Conservation (phyloP, 2,888 invertebrate genomes). For the Apodemia hepburni region DNA sequence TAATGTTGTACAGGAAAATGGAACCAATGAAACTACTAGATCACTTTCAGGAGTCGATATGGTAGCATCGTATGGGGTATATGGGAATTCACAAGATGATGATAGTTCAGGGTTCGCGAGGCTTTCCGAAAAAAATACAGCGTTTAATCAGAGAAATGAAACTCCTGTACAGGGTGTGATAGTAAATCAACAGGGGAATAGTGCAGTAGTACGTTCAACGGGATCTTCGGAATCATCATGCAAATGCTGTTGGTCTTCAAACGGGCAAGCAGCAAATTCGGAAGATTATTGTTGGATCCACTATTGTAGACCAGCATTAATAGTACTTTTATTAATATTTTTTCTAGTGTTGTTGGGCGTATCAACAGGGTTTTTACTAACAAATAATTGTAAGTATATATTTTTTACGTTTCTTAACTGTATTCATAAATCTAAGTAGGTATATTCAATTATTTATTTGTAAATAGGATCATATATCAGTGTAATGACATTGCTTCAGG, state of each 20-base stretch:
- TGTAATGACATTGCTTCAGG: too few relatives aligned
- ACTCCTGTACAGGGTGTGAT: constrained; percentile 72
- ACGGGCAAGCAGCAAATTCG: constrained; percentile 59
- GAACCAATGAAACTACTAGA: constrained; percentile 61
- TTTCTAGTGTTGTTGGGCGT: constrained; percentile 78
- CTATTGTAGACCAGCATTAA: constrained; percentile 76
- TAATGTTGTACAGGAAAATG: constrained; percentile 56
- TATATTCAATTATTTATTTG: too few relatives aligned
- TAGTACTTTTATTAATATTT: constrained; percentile 73
- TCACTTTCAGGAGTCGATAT: constrained; percentile 73
- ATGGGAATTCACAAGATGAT: constrained; percentile 71
- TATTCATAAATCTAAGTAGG: too few relatives aligned
- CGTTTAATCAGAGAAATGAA: constrained; percentile 66
- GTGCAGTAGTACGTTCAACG: constrained; percentile 63
- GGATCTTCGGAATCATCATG: constrained; percentile 48
- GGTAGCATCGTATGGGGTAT: constrained; percentile 77
- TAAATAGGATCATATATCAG: too few relatives aligned
- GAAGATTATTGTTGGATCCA: constrained; percentile 77
- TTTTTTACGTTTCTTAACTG: constrained; percentile 17
- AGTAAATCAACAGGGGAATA: constrained; percentile 75
- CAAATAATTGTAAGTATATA: constrained; percentile 78
- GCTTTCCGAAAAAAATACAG: constrained; percentile 60
- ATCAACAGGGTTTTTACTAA: constrained; percentile 78
- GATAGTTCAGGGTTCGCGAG: constrained; percentile 73
- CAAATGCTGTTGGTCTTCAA: constrained; percentile 63